Conservation (phyloP, 2,797 vertebrate genomes). For the Anguilla megastoma region DNA sequence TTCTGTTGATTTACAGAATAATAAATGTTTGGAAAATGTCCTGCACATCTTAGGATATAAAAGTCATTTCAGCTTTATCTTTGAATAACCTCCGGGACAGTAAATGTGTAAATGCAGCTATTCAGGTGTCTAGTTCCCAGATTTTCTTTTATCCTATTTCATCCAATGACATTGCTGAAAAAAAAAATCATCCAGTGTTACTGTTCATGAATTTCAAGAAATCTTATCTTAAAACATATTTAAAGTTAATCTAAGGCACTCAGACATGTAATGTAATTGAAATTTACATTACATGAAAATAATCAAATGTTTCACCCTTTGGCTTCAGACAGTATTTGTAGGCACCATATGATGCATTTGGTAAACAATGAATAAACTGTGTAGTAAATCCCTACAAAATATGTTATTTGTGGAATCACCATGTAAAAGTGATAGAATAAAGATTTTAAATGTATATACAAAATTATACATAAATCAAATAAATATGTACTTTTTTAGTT, state of each 20-base stretch:
- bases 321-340: slow-evolving; percentile 63
- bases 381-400: neutral
- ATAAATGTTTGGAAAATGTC: slow-evolving; percentile 64
- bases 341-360: slow-evolving; percentile 30
- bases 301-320: slow-evolving; percentile 63
- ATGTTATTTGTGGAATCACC: slow-evolving; percentile 8
- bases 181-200: slow-evolving; percentile 60
- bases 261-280: slow-evolving; percentile 72
- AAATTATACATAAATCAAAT: neutral
- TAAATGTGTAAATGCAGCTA: slow-evolving; percentile 74
- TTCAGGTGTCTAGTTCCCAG: slow-evolving; percentile 68
- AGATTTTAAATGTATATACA: neutral
- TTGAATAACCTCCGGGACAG: slow-evolving; percentile 67
- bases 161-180: slow-evolving; percentile 65
- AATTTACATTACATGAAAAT: slow-evolving; percentile 70
- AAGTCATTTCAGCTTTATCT: slow-evolving; percentile 70
- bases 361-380: neutral
- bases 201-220: slow-evolving; percentile 68
- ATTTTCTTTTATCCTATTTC: slow-evolving; percentile 73
- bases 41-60: slow-evolving; percentile 59
- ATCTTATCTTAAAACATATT: slow-evolving; percentile 62
- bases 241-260: slow-evolving; percentile 63
- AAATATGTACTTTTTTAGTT: slow-evolving; percentile 2
- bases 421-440: neutral
- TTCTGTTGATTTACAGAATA: slow-evolving; percentile 62